Base-by-base conservation (phyloP, 2,113 vertebrate genomes). In the Artemisiospiza belli region DNA sequence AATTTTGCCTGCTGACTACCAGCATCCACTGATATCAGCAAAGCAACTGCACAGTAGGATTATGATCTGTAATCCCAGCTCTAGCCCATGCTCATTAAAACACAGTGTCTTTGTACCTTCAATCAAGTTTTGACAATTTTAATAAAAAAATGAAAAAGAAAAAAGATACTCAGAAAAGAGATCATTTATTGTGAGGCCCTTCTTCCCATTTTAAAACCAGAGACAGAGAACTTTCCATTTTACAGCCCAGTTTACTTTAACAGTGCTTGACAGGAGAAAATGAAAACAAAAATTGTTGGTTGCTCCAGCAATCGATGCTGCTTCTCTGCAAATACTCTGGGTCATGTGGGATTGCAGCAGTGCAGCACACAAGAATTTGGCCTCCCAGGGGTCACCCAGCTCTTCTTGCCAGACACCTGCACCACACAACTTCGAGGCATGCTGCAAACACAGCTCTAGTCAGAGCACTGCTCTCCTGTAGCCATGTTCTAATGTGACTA, bases 331-430 rank as follows among this genome's bases (percentile, higher is more conserved):
- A 95, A 93, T 63, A n/a, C 33, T 52, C 61, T 58, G 31, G 11
- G 44, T 51, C 69, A 79, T 69, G 35, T 47, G 46, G 64, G 68
- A 74, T 6, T 66, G 68, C 46, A 89, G 59, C 39, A 92, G 27
- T 3, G 9, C 52, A 78, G 54, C 25, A 83, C 66, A 78, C n/a
- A 91, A 83, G 63, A 88, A 93, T 88, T 37, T 68, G 25, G 37
- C 41, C 46, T 91, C 84, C 69, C 35, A 54, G 22, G 33, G 67
- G 66, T 70, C 43, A 86, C 44, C 27, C 35, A 20, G 30, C 33
- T 89, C 73, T 67, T 87, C 61, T 35, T 72, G 77, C 74, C 81
- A 92, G 62, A 72, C 87, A 94, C 64, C 85, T 86, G 91, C 54
- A 62, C 19, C 2, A 2, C 43, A 70, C 57, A 78, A 52, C 76